A percentile compares a stretch with the other conserved stretches of the same genome.
Evolutionary conservation across 2,888 invertebrate genomes (phyloP).

Genomic region (Spilarctia lutea): DNA sequence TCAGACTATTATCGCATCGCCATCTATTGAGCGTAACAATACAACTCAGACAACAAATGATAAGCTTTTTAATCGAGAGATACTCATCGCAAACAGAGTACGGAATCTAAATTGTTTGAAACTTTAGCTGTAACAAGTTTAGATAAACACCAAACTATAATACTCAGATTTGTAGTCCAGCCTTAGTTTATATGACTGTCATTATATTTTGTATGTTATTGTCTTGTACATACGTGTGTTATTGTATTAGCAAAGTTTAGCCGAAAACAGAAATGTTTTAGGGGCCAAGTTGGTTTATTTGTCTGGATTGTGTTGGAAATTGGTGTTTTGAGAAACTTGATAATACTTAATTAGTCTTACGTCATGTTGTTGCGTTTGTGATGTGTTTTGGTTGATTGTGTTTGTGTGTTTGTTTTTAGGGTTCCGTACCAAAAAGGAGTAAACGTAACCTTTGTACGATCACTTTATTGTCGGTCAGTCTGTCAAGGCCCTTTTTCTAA

Average conservation of each 20-base stretch:
- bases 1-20: background rate
- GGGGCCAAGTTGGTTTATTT: slow-evolving; percentile 6
- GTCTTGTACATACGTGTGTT: slow-evolving; percentile 8
- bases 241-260: slow-evolving; percentile 9
- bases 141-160: slow-evolving; percentile 14
- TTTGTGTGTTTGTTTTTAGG: background rate
- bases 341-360: background rate
- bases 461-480: no score
- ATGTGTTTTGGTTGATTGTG: background rate
- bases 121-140: slow-evolving; percentile 14
- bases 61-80: background rate
- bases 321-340: background rate
- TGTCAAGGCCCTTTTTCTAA: no score
- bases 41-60: background rate
- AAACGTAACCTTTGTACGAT: no score
- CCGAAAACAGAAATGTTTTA: slow-evolving; percentile 2
- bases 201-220: slow-evolving; percentile 11
- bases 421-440: no score
- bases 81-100: slow-evolving; percentile 6
- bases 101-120: slow-evolving; percentile 16
- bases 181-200: background rate
- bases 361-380: background rate
- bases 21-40: background rate
- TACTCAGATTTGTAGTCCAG: slow-evolving; percentile 6
- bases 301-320: slow-evolving; percentile 4